phyloP scores from a whole-genome alignment of 1,140 invertebrate genomes.

The Drosophila simulans region DNA sequence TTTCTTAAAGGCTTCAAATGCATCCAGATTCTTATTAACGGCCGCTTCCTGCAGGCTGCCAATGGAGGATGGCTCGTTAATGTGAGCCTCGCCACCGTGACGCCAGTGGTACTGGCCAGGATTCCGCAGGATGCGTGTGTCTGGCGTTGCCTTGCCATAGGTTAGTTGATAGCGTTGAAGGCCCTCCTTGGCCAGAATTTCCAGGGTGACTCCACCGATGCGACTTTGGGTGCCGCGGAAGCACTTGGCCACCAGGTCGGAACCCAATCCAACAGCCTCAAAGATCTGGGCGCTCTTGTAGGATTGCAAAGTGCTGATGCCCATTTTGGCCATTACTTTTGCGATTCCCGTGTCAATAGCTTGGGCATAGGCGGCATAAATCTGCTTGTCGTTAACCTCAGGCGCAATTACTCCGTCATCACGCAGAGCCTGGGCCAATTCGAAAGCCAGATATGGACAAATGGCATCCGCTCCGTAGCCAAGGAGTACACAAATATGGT shows the following conservation, averaged over 20 bases:
- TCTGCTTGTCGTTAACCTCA: slow-evolving; percentile 91
- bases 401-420: slow-evolving; percentile 92
- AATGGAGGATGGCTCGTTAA: slow-evolving; percentile 98
- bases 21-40: slow-evolving; percentile 90
- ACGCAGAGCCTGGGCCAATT: slow-evolving; percentile 93
- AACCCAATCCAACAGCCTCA: slow-evolving; percentile 97
- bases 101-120: slow-evolving; percentile 98
- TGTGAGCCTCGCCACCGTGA: slow-evolving; percentile 98
- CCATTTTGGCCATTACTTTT: slow-evolving; percentile 99
- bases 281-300: slow-evolving; percentile 99
- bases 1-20: slow-evolving; percentile 95
- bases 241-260: slow-evolving; percentile 97
- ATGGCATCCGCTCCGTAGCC: slow-evolving; percentile 99
- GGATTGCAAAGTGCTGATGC: slow-evolving; percentile 99
- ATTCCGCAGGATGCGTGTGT: slow-evolving; percentile 94
- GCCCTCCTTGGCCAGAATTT: slow-evolving; percentile 95
- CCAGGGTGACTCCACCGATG: slow-evolving; percentile 96
- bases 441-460: slow-evolving; percentile 98
- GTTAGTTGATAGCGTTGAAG: slow-evolving; percentile 93
- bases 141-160: slow-evolving; percentile 89
- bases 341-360: slow-evolving; percentile 92
- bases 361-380: slow-evolving; percentile 89
- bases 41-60: slow-evolving; percentile 97
- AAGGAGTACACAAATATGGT: slow-evolving; percentile 97
- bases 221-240: slow-evolving; percentile 97